Evolutionary conservation across 2,113 vertebrate species (phyloP).

Genomic region (Recurvirostra avosetta): DNA sequence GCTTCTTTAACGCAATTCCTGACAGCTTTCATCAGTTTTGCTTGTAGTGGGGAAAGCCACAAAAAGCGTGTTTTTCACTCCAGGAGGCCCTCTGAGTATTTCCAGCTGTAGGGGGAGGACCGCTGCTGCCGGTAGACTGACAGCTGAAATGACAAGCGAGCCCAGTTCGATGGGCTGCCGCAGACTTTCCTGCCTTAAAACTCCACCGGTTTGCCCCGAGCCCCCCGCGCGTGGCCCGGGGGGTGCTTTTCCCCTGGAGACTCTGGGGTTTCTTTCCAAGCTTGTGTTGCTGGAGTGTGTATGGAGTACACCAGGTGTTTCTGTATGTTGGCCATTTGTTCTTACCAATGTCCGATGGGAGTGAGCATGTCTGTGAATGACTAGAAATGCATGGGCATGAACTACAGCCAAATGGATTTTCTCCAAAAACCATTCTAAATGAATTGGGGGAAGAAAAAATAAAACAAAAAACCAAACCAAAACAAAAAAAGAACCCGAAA

Average conservation of each 20-base stretch:
- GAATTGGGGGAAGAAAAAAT: neutral
- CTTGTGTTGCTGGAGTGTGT: conserved; percentile 78
- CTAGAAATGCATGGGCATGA: conserved; percentile 82
- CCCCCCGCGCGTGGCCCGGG: neutral
- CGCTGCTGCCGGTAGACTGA: neutral
- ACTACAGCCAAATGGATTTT: conserved; percentile 74
- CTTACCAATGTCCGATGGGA: conserved; percentile 65
- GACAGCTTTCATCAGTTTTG: rapidly evolving
- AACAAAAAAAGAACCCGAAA: neutral
- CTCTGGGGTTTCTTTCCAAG: conserved; percentile 71
- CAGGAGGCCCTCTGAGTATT: rapidly evolving
- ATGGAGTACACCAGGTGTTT: conserved; percentile 73
- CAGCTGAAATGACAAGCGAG: conserved; percentile 39
- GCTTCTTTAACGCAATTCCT: rapidly evolving
- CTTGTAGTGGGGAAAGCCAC: rapidly evolving
- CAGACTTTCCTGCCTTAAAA: conserved; percentile 49
- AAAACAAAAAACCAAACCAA: neutral
- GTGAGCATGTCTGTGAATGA: conserved; percentile 77
- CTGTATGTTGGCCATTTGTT: conserved; percentile 77
- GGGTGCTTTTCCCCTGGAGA: conserved; percentile 65
- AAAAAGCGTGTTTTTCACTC: rapidly evolving
- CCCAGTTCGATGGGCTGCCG: neutral
- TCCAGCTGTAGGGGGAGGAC: too few relatives aligned
- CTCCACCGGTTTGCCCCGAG: neutral
- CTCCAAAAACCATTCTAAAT: conserved; percentile 71